Base-by-base conservation (phyloP, 2,797 vertebrate species). In the Prunella strophiata region DNA sequence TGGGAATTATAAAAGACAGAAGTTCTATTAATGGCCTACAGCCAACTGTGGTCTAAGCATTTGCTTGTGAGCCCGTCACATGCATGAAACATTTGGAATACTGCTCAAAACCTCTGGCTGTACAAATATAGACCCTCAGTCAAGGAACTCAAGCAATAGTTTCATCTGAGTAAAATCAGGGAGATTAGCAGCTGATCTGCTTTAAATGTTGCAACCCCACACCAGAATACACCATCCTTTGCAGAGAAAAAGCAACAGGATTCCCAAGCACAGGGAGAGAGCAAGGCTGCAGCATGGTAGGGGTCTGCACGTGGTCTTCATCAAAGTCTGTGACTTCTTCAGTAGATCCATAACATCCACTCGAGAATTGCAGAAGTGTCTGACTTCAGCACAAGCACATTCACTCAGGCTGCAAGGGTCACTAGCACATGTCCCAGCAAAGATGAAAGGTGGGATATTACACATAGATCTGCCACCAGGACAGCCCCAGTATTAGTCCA, bases 21-120 rank as follows among this genome's bases (percentile, higher is more conserved):
- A 94, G 91, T 70, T 94, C 76, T 89, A 83, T 13, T 11, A 75
- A 58, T 89, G 94, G 93, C 92, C 43, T 88, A 65, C 23, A 88
- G 93, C 92, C 91, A 96, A 17, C 40, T 87, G 16, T 27, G 83
- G 62, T 76, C 71, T 91, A 84, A 96, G 88, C 78, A 54, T 84
- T 63, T n/a, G 47, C 61, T 71, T 65, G 36, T 75, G 40, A 89
- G 75, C 68, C 87, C 1, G 0, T 72, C 40, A 42, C 19, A 62
- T 18, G 55, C 63, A 71, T 59, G 34, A 34, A 96, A 54, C 65
- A 65, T 72, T 92, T 80, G 84, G 52, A 92, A 85, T 34, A 55
- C 7, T 1, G 9, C 66, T 91, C 36, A 59, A 88, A 96, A 83
- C 29, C 73, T 88, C 5, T 75, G 79, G 75, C 76, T 91, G 51